Conservation (phyloP, 2,888 invertebrate genomes). For the Hydropsyche betteni region DNA sequence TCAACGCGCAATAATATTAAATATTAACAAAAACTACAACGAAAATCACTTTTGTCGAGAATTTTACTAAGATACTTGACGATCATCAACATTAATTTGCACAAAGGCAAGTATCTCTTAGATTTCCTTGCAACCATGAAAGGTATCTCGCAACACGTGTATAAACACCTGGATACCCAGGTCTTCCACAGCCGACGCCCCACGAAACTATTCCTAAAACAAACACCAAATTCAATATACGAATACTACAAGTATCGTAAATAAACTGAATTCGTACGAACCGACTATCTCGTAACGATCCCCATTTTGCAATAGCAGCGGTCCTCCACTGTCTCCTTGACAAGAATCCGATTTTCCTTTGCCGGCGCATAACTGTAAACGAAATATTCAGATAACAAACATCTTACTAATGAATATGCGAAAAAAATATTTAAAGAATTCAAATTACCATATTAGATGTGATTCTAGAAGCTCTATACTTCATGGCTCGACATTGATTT, state of each 20-base stretch:
- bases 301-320: conserved; percentile 77
- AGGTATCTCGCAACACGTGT: conserved; percentile 75
- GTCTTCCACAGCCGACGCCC: conserved; percentile 82
- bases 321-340: conserved; percentile 90
- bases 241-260: conserved; percentile 37
- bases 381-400: background rate
- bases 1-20: too few species aligned
- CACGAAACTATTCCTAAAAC: conserved; percentile 82
- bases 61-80: background rate
- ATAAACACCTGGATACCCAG: conserved; percentile 79
- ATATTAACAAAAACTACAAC: too few species aligned
- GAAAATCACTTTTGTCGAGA: background rate
- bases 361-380: conserved; percentile 76
- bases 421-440: conserved; percentile 24
- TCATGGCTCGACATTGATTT: conserved; percentile 81
- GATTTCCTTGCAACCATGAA: conserved; percentile 79
- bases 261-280: conserved; percentile 56
- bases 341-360: conserved; percentile 84
- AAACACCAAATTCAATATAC: conserved; percentile 3
- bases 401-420: conserved; percentile 22
- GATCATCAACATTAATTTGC: conserved; percentile 55
- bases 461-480: conserved; percentile 83
- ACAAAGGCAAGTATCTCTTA: conserved; percentile 79
- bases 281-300: conserved; percentile 84
- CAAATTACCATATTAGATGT: conserved; percentile 77